Percentiles rank a stretch among this genome's conserved stretches.
These are phyloP conservation scores for Leptinotarsa haldemani DNA, from an alignment of 2,888 invertebrate genomes.

Conservation along the genomic window DNA sequence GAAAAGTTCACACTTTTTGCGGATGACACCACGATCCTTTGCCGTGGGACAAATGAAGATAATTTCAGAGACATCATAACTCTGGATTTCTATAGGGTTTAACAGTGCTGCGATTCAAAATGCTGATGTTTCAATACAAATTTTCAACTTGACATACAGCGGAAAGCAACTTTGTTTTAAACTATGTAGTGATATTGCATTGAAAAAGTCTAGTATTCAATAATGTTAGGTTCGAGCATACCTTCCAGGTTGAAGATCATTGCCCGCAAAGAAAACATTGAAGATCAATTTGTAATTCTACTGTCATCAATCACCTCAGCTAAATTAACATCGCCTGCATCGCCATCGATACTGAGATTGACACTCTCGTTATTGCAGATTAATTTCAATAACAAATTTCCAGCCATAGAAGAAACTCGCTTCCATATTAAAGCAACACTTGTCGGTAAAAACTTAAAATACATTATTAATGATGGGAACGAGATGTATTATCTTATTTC, in stretches of 20 bases:
- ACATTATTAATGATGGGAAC: conserved; percentile 39
- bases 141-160: no score
- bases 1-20: no score
- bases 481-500: conserved; percentile 28
- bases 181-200: no score
- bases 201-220: no score
- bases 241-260: background rate
- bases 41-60: no score
- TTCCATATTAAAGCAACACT: background rate
- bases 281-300: background rate
- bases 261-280: background rate
- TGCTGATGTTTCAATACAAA: no score
- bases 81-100: no score
- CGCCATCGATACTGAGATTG: background rate
- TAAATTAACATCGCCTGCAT: background rate
- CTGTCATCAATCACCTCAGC: background rate
- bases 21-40: no score
- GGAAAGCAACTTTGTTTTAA: no score
- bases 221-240: no score
- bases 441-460: conserved; percentile 7
- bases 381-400: conserved; percentile 8
- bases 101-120: no score
- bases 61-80: no score
- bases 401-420: conserved; percentile 10
- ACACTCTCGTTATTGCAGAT: background rate